Evolutionary conservation across 2,888 invertebrate genomes (phyloP), one percentile per base, ranked within the genome.

Genomic region (Melitaea athalia): DNA sequence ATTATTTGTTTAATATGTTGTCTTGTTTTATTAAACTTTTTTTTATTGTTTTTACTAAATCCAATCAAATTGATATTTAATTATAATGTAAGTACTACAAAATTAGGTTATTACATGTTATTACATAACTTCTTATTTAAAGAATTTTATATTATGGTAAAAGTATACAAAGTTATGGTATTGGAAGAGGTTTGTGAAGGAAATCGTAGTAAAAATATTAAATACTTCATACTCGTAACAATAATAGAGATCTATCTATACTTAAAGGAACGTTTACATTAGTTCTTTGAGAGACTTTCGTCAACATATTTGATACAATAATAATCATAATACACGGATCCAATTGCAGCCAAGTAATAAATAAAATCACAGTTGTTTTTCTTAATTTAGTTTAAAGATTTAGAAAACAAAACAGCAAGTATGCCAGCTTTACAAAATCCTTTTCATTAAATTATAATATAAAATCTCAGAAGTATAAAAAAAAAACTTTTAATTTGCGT

Each of bases 281-380:
- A 89, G 85, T 86, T 87, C 85, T 86, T 87, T 87, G 87, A 87
- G 85, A 89, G 83, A 79, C 77, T 72, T 67, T 78, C 76, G 72
- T 76, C 71, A 74, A 76, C 68, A 74, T 71, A 72, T 72, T 69
- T 62, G 70, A 68, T 70, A 72, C 60, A 66, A 64, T 61, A 72
- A 52, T 66, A 53, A 72, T 69, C 38, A 38, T 38, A 38, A 69
- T 72, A 68, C 65, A 63, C 78, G 78, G 80, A 81, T 78, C 80
- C 78, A 84, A 85, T 81, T 78, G 78, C 74, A 77, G 83, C 81
- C 84, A 86, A 87, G 87, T 82, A 91, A 91, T 91, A 91, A 92
- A 91, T 91, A 91, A 86, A 86, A 92, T 92, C 92, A 92, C 92
- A 92, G 92, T 89, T 86, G 86, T 82, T 85, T 85, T 86, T 79